These are phyloP conservation scores for Oxyteleia sp. DNA, from an alignment of 2,888 invertebrate species.

Conservation along the genomic window DNA sequence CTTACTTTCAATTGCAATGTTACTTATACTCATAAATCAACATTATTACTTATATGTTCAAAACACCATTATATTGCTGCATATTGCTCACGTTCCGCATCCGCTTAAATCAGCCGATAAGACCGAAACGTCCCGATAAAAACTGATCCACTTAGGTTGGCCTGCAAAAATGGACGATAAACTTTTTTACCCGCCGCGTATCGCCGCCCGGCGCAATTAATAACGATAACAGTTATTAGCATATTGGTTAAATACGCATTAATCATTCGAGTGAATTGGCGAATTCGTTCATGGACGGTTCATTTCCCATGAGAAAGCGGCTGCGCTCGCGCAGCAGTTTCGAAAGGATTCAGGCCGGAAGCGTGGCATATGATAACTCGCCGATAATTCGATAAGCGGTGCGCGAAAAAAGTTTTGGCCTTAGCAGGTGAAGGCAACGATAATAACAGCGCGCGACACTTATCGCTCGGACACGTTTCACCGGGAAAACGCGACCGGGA, in stretches of 20 bases:
- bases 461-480: background rate
- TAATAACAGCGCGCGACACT: background rate
- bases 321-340: background rate
- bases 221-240: conserved; percentile 30
- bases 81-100: background rate
- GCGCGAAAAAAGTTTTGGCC: background rate
- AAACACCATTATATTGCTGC: background rate
- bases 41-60: too few species aligned
- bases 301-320: conserved; percentile 37
- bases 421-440: background rate
- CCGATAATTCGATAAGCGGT: conserved; percentile 15
- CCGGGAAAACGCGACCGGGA: too few species aligned
- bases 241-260: conserved; percentile 38
- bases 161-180: background rate
- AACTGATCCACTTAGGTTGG: background rate
- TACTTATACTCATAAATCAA: too few species aligned
- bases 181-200: background rate
- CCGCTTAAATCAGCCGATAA: background rate
- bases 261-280: conserved; percentile 14
- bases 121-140: background rate
- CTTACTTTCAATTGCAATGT: too few species aligned
- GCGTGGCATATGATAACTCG: conserved; percentile 41
- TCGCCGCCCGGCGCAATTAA: conserved; percentile 27
- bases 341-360: conserved; percentile 30
- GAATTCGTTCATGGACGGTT: conserved; percentile 2